Conservation (phyloP, 2,888 invertebrate species). For the Cephus sareptanus region DNA sequence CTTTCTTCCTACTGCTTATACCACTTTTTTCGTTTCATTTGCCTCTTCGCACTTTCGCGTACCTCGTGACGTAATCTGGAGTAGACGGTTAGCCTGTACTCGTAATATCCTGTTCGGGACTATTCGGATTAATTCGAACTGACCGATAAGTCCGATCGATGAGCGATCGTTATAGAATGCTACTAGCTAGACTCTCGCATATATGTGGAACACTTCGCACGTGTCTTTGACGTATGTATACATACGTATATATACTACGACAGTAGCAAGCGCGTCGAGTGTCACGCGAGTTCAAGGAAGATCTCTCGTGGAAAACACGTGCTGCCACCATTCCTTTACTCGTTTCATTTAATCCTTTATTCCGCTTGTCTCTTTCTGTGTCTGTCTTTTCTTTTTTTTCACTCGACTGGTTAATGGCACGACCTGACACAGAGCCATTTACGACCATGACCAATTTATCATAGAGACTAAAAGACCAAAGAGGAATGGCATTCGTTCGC, state of each 20-base stretch:
- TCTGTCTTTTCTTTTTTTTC: neutral
- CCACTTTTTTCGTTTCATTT: neutral
- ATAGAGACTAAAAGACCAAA: neutral
- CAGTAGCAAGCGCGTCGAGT: constrained; percentile 18
- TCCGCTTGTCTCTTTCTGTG: neutral
- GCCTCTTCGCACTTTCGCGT: neutral
- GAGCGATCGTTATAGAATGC: neutral
- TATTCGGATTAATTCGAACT: neutral
- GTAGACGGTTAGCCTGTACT: neutral
- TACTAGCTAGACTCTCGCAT: neutral
- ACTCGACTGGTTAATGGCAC: neutral
- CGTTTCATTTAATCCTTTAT: neutral
- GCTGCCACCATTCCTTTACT: neutral
- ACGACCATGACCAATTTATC: neutral
- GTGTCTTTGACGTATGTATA: neutral
- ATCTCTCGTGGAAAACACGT: neutral
- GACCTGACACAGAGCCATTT: neutral
- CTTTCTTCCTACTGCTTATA: neutral
- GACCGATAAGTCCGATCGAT: neutral
- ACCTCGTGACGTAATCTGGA: neutral
- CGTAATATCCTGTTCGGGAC: neutral
- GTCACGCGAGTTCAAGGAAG: constrained; percentile 19
- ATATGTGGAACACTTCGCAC: neutral
- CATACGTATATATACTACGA: neutral
- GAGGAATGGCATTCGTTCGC: neutral